These are phyloP conservation scores for Cremastobaeus sp. DNA, from an alignment of 2,888 invertebrate species.

Conservation along the genomic window DNA sequence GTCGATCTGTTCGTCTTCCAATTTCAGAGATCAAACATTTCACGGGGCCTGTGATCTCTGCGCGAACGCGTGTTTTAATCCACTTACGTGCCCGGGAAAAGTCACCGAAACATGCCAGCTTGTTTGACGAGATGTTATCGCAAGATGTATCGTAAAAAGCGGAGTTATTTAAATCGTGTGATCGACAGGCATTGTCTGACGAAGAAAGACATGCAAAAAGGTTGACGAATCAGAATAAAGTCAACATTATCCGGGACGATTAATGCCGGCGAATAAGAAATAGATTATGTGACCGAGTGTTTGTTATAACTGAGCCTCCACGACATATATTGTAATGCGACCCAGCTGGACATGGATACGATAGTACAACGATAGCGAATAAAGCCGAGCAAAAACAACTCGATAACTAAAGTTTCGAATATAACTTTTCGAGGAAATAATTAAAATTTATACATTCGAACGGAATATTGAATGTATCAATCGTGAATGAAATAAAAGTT, in stretches of 20 bases:
- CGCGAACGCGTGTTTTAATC: constrained; percentile 45
- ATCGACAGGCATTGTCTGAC: constrained; percentile 26
- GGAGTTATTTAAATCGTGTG: constrained; percentile 18
- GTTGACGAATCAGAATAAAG: constrained; percentile 15
- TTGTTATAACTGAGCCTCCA: constrained; percentile 15
- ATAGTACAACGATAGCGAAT: background rate
- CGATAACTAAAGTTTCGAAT: no score
- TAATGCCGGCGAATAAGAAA: background rate
- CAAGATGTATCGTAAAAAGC: constrained; percentile 17
- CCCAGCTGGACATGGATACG: constrained; percentile 1
- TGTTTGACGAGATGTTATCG: constrained; percentile 14
- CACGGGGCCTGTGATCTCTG: constrained; percentile 19
- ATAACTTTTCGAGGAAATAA: no score
- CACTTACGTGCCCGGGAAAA: constrained; percentile 35
- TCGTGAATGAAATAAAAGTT: no score
- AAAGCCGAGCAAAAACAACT: no score
- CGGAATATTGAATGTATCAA: no score
- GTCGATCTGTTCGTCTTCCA: constrained; percentile 33
- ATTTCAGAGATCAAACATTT: constrained; percentile 49
- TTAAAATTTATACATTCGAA: no score
- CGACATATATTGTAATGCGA: constrained; percentile 26
- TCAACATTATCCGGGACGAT: constrained; percentile 16
- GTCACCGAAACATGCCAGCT: constrained; percentile 9
- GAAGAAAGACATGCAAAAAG: constrained; percentile 17
- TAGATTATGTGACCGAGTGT: constrained; percentile 9